These are phyloP conservation scores for Troides helena DNA, from an alignment of 2,888 invertebrate species.

Conservation along the genomic window DNA sequence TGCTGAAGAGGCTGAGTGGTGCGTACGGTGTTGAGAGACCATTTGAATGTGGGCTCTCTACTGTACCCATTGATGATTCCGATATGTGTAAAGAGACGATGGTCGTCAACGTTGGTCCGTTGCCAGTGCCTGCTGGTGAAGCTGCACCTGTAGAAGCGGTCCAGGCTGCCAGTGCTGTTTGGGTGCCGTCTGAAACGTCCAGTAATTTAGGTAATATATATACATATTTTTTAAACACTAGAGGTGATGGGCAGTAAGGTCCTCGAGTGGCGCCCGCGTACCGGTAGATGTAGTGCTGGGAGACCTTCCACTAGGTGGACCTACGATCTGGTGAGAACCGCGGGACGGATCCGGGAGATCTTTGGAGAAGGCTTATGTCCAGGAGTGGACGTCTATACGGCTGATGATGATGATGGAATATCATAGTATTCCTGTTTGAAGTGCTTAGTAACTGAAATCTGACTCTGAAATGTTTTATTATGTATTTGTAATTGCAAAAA, in stretches of 20 bases:
- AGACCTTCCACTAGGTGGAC: too few relatives aligned
- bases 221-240: background rate
- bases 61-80: conserved; percentile 33
- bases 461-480: too few relatives aligned
- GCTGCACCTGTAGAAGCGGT: conserved; percentile 41
- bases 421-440: too few relatives aligned
- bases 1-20: conserved; percentile 31
- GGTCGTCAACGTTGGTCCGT: conserved; percentile 49
- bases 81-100: conserved; percentile 26
- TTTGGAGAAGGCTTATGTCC: too few relatives aligned
- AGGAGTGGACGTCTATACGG: too few relatives aligned
- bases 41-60: conserved; percentile 34
- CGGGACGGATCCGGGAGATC: too few relatives aligned
- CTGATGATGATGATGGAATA: too few relatives aligned
- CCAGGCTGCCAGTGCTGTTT: conserved; percentile 32
- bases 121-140: conserved; percentile 62
- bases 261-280: background rate
- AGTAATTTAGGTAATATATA: conserved; percentile 28
- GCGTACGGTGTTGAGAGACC: conserved; percentile 27
- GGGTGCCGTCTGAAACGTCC: conserved; percentile 31
- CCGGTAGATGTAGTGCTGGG: too few relatives aligned
- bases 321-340: too few relatives aligned
- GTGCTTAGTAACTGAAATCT: too few relatives aligned
- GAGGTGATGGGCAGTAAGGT: background rate
- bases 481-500: too few relatives aligned